Evolutionary conservation across 1,140 invertebrate genomes (phyloP).

Genomic region (Bombus difficillimus): DNA sequence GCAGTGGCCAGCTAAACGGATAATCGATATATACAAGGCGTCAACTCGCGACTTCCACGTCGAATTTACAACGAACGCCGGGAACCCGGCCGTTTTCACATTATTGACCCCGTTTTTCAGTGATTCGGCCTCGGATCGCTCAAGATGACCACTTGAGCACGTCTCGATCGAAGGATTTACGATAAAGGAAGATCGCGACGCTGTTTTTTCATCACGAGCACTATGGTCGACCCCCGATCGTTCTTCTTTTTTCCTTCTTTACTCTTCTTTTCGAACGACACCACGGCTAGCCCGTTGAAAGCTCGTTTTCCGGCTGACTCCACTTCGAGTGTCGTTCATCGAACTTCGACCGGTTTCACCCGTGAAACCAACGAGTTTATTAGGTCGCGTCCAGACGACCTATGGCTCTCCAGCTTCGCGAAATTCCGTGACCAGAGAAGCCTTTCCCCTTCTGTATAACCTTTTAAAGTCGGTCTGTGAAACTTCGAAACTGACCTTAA

Average conservation of each 20-base stretch:
- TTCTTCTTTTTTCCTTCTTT: background rate
- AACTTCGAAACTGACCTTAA: background rate
- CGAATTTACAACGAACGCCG: constrained; percentile 63
- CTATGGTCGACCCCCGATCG: too few relatives aligned
- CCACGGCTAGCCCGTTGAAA: background rate
- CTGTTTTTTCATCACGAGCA: constrained; percentile 19
- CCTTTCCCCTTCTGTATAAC: background rate
- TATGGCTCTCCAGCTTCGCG: background rate
- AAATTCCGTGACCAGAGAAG: background rate
- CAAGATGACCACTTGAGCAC: constrained; percentile 61
- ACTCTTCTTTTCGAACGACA: background rate
- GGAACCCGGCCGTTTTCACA: constrained; percentile 53
- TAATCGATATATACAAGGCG: constrained; percentile 75
- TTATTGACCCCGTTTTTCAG: constrained; percentile 69
- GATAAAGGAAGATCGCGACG: constrained; percentile 51
- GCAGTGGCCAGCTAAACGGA: constrained; percentile 73
- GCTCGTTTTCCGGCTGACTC: constrained; percentile 39
- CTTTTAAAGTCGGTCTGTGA: background rate
- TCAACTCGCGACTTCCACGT: constrained; percentile 67
- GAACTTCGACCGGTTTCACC: constrained; percentile 8
- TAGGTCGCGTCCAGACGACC: background rate
- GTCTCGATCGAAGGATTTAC: constrained; percentile 59
- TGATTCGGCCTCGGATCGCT: background rate
- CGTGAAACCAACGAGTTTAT: constrained; percentile 28
- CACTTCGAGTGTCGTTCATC: constrained; percentile 13